Percentiles rank a stretch among this genome's conserved stretches.
phyloP scores from a whole-genome alignment of 2,888 invertebrate species.

The Raillietiella orientalis region DNA sequence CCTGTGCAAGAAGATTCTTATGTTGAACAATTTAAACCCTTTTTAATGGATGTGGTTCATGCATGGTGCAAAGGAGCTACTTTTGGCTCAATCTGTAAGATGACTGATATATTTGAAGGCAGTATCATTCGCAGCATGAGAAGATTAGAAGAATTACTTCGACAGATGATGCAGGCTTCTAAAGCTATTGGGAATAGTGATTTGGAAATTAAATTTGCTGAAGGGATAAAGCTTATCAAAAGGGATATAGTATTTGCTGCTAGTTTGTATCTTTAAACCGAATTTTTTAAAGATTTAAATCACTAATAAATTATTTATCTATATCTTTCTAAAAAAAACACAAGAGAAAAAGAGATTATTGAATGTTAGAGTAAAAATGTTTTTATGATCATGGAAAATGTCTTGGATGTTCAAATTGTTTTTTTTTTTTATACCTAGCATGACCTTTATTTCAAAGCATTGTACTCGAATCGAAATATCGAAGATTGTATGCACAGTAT shows the following conservation, averaged over 20 bases:
- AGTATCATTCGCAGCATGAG: constrained; percentile 74
- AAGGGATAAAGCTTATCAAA: constrained; percentile 64
- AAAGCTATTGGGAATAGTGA: constrained; percentile 89
- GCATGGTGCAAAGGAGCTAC: constrained; percentile 79
- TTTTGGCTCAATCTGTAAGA: constrained; percentile 71
- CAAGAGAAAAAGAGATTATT: too few species aligned
- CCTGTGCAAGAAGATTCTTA: constrained; percentile 65
- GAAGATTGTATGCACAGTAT: too few species aligned
- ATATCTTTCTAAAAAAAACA: too few species aligned
- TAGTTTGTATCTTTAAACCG: constrained; percentile 70
- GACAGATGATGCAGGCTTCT: constrained; percentile 82
- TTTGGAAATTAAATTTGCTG: constrained; percentile 77
- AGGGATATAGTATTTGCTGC: constrained; percentile 99
- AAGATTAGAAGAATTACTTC: constrained; percentile 67
- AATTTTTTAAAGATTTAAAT: too few species aligned
- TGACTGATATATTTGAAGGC: constrained; percentile 28
- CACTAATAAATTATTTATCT: too few species aligned
- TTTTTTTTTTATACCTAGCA: too few species aligned
- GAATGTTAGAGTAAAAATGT: too few species aligned
- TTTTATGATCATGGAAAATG: too few species aligned
- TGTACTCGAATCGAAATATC: too few species aligned
- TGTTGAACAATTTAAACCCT: constrained; percentile 68
- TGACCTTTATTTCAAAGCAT: too few species aligned
- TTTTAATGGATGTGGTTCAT: constrained; percentile 85
- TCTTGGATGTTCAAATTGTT: too few species aligned